Evolutionary conservation across 2,113 vertebrate species (phyloP).

Genomic region (Phalacrocorax aristotelis): DNA sequence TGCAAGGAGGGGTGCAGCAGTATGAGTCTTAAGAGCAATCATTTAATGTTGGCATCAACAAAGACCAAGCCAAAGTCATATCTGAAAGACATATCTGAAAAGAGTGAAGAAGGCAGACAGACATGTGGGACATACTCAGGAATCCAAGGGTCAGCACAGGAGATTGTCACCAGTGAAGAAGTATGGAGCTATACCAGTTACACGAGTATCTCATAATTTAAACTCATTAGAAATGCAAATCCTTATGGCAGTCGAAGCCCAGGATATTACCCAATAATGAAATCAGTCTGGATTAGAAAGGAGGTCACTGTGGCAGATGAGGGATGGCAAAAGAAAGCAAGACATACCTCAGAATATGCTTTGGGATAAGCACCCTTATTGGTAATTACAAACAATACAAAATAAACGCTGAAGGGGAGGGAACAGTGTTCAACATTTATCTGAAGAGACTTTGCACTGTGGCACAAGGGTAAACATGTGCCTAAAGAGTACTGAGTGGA

Average conservation of each 20-base stretch:
- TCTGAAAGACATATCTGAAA: background rate
- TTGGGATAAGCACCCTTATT: background rate
- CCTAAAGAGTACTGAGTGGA: background rate
- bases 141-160: background rate
- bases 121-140: background rate
- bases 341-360: background rate
- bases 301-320: background rate
- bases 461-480: background rate
- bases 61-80: background rate
- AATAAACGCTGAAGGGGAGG: background rate
- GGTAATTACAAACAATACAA: background rate
- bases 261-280: background rate
- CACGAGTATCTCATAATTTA: background rate
- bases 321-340: background rate
- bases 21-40: background rate
- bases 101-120: background rate
- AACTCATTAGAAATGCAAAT: background rate
- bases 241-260: background rate
- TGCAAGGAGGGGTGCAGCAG: background rate
- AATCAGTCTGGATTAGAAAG: background rate
- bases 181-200: background rate
- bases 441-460: background rate
- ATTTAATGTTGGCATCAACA: accelerated
- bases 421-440: background rate
- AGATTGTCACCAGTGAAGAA: background rate